Evolutionary conservation across 2,888 invertebrate species (phyloP), one percentile per base, ranked within the genome.

Genomic region (Monopis laevigella): DNA sequence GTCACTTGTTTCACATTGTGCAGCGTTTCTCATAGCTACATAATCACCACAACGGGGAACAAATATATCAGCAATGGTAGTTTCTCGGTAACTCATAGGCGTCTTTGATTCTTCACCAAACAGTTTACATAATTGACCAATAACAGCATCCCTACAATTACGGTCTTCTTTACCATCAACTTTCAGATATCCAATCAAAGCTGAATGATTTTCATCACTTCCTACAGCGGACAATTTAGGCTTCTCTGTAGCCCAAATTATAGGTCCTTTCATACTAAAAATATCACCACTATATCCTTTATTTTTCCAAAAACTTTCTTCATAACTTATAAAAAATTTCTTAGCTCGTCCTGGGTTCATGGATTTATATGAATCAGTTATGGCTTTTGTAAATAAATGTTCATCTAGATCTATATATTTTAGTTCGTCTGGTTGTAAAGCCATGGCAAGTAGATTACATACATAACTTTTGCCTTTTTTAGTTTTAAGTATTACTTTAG

Each of bases 201-300:
- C 53, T 1, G 65, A 50, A 38, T 61, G 65, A 11, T 54, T 56
- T 8, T 67, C 62, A 2, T 48, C 34, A 38, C 63, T 64, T 1
- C 68, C 69, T 1, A 65, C 65, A 1, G 54, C 55, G 1, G 73
- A 69, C 43, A 70, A 24, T 34, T 45, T 58, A 1, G 78, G 80
- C 5, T 56, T 60, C 43, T 75, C 68, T 54, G 70, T 78, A 0
- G 78, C 77, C 80, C 80, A 80, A n/a, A 77, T 53, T 2, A 81
- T 72, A 0, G 80, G 78, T 3, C 81, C 81, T 34, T 59, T 60
- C 29, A 74, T 52, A 47, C 80, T 80, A 2, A 81, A 55, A 42
- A 80, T 75, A 39, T 80, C 78, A 1, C 81, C 81, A 44, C 73
- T 80, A 39, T 61, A 77, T 1, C 80, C 80, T 24, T 58, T 54